Conservation (phyloP, 2,888 invertebrate species). For the Parascotia fuliginaria region DNA sequence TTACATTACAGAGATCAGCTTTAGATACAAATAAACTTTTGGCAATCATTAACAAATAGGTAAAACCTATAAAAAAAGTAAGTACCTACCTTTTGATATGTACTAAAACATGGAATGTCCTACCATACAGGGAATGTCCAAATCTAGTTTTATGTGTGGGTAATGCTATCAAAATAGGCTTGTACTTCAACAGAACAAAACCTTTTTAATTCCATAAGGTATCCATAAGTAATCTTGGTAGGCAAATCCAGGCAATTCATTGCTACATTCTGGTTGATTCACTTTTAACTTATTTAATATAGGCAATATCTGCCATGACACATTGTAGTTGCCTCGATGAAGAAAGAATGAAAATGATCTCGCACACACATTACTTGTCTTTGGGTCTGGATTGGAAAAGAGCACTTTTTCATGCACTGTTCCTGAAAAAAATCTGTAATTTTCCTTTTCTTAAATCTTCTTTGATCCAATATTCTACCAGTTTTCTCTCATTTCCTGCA, state of each 20-base stretch:
- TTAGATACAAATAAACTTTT: not conserved
- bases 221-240: not conserved
- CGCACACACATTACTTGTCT: constrained; percentile 21
- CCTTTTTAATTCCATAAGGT: constrained; percentile 7
- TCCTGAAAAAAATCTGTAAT: constrained; percentile 6
- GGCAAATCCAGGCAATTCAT: not conserved
- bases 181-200: constrained; percentile 12
- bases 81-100: not conserved
- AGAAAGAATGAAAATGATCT: not conserved
- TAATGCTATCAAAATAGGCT: constrained; percentile 9
- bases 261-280: not conserved
- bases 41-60: not conserved
- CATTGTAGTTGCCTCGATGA: not conserved
- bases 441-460: too few relatives aligned
- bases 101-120: constrained; percentile 10
- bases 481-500: too few relatives aligned
- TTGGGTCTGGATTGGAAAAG: constrained; percentile 24
- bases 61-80: constrained; percentile 1
- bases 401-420: constrained; percentile 19
- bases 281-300: not conserved
- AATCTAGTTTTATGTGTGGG: constrained; percentile 3
- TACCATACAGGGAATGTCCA: constrained; percentile 6
- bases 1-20: constrained; percentile 4
- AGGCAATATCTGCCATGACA: not conserved
- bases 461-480: too few relatives aligned